Conservation (phyloP, 2,888 invertebrate genomes). For the Melanotus villosus region DNA sequence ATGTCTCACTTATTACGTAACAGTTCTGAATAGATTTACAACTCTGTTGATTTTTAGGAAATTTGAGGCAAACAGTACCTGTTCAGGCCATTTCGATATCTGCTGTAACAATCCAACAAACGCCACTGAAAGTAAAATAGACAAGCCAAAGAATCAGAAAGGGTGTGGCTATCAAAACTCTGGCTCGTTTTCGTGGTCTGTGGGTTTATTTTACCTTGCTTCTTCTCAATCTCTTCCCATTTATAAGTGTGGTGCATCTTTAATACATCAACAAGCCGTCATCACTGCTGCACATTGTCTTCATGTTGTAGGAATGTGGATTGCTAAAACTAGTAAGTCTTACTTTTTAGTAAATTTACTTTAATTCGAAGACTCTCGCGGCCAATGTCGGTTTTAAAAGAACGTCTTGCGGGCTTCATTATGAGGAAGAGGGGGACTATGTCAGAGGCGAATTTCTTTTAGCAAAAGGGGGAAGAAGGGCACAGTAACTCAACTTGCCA, state of each 20-base stretch:
- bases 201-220: conserved; percentile 74
- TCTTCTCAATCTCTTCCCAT: conserved; percentile 64
- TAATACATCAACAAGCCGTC: conserved; percentile 79
- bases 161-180: conserved; percentile 80
- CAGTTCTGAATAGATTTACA: too few relatives aligned
- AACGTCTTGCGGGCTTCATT: too few relatives aligned
- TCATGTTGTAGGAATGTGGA: conserved; percentile 63
- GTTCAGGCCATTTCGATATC: conserved; percentile 70
- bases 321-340: conserved; percentile 47
- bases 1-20: too few relatives aligned
- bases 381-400: too few relatives aligned
- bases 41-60: too few relatives aligned
- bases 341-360: too few relatives aligned
- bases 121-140: conserved; percentile 46
- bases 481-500: too few relatives aligned
- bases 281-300: conserved; percentile 82
- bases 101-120: conserved; percentile 67
- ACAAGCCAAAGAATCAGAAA: conserved; percentile 49
- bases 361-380: too few relatives aligned
- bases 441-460: too few relatives aligned
- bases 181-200: conserved; percentile 86
- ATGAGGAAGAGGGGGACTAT: too few relatives aligned
- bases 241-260: conserved; percentile 82
- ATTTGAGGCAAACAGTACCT: too few relatives aligned
- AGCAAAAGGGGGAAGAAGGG: too few relatives aligned